Percentiles rank a stretch among this genome's conserved stretches.
These are phyloP conservation scores for Bubo bubo DNA, from an alignment of 2,113 vertebrate species.

Conservation along the genomic window DNA sequence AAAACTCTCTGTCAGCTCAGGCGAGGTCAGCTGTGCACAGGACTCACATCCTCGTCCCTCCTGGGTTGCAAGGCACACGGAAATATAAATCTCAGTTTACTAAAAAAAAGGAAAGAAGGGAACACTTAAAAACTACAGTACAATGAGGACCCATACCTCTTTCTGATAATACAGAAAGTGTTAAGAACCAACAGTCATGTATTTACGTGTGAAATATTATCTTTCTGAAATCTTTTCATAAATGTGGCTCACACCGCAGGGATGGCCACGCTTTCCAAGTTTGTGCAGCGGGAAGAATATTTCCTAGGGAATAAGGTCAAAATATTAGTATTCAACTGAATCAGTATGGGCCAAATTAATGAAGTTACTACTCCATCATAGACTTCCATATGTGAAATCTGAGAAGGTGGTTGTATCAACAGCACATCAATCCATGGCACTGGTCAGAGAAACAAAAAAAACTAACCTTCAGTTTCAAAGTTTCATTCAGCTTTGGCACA, in stretches of 20 bases:
- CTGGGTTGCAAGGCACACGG: background rate
- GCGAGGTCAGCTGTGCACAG: background rate
- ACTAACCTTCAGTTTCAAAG: background rate
- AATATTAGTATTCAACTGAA: slow-evolving; percentile 31
- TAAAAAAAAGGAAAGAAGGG: background rate
- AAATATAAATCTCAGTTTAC: background rate
- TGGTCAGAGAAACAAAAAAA: background rate
- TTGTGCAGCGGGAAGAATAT: slow-evolving; percentile 6
- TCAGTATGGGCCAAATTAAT: slow-evolving; percentile 38
- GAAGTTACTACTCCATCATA: slow-evolving; percentile 34
- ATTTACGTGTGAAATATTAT: background rate
- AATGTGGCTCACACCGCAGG: background rate
- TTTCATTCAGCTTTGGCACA: background rate
- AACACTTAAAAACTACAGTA: background rate
- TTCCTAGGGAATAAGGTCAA: slow-evolving; percentile 53
- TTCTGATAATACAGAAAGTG: background rate
- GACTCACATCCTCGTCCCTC: background rate
- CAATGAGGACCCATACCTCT: background rate
- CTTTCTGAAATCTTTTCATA: slow-evolving; percentile 15
- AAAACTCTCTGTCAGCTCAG: background rate
- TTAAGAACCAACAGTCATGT: background rate
- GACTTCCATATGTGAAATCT: background rate
- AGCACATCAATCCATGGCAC: slow-evolving; percentile 53
- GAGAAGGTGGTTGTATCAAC: slow-evolving; percentile 51
- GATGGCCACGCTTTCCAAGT: background rate